These are phyloP conservation scores for Bovichtus variegatus DNA, from an alignment of 2,797 vertebrate genomes.

Conservation along the genomic window DNA sequence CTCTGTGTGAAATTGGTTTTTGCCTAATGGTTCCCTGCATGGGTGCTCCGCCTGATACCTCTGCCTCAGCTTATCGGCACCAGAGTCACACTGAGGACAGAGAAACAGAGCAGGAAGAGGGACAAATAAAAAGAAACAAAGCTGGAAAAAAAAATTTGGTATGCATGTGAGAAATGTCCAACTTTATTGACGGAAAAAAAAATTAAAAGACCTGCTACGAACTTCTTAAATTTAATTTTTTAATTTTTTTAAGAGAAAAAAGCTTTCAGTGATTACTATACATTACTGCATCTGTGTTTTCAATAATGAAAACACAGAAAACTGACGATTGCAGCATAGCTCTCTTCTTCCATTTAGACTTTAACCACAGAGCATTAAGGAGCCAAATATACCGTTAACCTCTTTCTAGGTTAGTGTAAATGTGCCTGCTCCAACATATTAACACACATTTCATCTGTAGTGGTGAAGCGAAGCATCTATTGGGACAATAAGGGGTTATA, in stretches of 20 bases:
- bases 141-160: conserved; percentile 1
- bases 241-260: not conserved
- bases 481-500: too few species aligned
- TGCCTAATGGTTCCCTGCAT: conserved; percentile 89
- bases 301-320: not conserved
- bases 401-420: not conserved
- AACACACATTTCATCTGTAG: not conserved
- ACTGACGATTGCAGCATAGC: not conserved
- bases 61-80: conserved; percentile 79
- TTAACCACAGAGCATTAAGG: not conserved
- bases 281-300: not conserved
- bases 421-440: not conserved
- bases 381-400: not conserved
- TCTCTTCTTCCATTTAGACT: not conserved
- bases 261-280: not conserved
- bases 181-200: not conserved
- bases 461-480: too few species aligned
- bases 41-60: conserved; percentile 82
- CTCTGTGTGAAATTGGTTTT: conserved; percentile 90
- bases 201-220: not conserved
- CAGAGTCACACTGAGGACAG: conserved; percentile 75
- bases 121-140: conserved; percentile 60
- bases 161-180: not conserved
- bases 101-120: conserved; percentile 59
- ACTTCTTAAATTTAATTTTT: too few species aligned